Base-by-base conservation (phyloP, 2,797 vertebrate species). In the Gymnodraco acuticeps region DNA sequence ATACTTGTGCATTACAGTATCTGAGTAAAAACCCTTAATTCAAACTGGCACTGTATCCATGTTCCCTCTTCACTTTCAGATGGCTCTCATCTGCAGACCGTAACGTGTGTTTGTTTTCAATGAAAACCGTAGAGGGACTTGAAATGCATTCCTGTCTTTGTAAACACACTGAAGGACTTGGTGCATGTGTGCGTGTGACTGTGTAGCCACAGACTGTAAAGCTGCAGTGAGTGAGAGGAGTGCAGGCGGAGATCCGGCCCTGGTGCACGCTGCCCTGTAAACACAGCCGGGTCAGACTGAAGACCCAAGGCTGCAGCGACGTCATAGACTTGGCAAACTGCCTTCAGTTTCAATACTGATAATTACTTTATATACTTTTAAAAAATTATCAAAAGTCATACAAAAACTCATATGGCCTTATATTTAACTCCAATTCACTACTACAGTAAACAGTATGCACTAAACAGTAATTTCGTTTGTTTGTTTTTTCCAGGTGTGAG, bases 41-140 rank as follows among this genome's bases (percentile, higher is more conserved):
- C 20, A 16, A 12, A 15, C 48, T 8, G 43, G 52, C 43, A 15
- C 41, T 52, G 59, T 14, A 5, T 75, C 45, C 23, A 1, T 55
- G 69, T 15, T 71, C 46, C n/a, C 13, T 42, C 51, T 23, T 11
- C 52, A 67, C 61, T 43, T 41, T 87, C 83, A 71, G 73, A 75
- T 27, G 65, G 33, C 73, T 87, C 77, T 80, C 63, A 42, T 80
- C 81, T 66, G n/a, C 70, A 75, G 81, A 87, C 51, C 20, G 20
- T 80, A 86, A 79, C 69, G 11, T 56, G 65, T 64, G 84, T 88
- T 91, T 92, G 90, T 91, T 88, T 93, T 90, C 77, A 80, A 27
- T 64, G 58, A 83, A 85, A 87, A 80, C 85, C 75, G 59, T 6
- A 50, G 56, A 73, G 54, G 72, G 78, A 78, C 81, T 88, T 69